Evolutionary conservation across 2,113 vertebrate genomes (phyloP), one percentile per base, ranked within the genome.

Genomic region (Alexandromys fortis): DNA sequence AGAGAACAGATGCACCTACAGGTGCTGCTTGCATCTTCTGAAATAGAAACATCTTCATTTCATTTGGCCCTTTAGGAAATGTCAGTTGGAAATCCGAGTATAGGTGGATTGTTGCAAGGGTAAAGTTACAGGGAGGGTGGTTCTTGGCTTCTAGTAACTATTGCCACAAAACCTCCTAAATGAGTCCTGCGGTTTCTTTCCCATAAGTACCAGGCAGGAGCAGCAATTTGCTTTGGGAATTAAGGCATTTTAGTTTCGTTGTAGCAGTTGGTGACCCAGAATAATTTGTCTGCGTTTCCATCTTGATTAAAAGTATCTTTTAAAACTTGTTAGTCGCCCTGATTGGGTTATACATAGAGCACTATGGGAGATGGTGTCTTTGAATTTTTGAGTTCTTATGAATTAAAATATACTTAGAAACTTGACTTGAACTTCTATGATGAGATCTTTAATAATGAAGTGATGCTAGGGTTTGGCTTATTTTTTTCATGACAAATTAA

Each of bases 381-480:
- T 95, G 55, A 47, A 86, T 88, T 92, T 42, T 49, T 45, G 65
- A 88, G 63, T 9, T 89, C 65, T 49, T 86, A 63, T 52, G 76
- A 63, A 76, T 89, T 76, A 72, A 86, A n/a, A 24, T 89, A 75
- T 88, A 35, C 73, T 91, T 92, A 38, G 70, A 78, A 92, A 95
- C 49, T 75, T 90, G 88, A 68, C 45, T 83, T 90, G 75, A 79
- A 82, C 68, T 86, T 77, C 67, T 86, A 10, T 68, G 47, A 42
- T 35, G 86, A 7, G 22, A 22, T 96, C 97, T 93, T 93, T 22
- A 95, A 90, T 95, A 49, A 95, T 52, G 63, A 93, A 97, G 47
- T 61, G 58, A 72, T 85, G 61, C 65, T 88, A 90, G 82, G 82
- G 24, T 90, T 97, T 96, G 76, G 89, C 68, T 97, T 98, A 93